These are phyloP conservation scores for Oreochromis grahami DNA, from an alignment of 2,797 vertebrate species.

Conservation along the genomic window DNA sequence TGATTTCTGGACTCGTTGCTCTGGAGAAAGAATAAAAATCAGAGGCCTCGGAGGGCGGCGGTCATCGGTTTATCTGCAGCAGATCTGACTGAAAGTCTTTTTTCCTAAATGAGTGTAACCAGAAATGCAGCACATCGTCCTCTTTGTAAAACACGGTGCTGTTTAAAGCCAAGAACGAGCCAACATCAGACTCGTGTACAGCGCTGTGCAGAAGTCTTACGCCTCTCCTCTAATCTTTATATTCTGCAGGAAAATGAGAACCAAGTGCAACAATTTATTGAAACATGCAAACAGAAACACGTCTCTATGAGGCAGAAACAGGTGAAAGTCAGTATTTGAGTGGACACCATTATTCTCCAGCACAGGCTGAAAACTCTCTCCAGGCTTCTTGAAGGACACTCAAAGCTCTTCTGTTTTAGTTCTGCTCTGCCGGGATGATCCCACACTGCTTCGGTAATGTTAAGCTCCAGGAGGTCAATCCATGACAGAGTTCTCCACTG, in stretches of 20 bases:
- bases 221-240: background rate
- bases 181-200: background rate
- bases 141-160: background rate
- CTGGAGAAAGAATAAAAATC: background rate
- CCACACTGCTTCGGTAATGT: background rate
- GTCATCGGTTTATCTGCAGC: background rate
- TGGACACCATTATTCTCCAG: background rate
- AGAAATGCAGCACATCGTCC: background rate
- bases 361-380: background rate
- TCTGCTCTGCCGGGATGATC: background rate
- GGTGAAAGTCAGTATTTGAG: rapidly evolving
- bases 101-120: background rate
- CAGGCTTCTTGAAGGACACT: background rate
- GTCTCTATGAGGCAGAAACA: background rate
- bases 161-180: background rate
- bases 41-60: background rate
- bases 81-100: rapidly evolving
- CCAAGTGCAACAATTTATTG: background rate
- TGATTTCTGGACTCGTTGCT: background rate
- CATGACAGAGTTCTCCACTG: background rate
- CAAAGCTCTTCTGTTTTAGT: background rate
- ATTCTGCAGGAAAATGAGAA: background rate
- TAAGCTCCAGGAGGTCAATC: background rate
- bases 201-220: background rate
- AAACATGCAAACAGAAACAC: background rate